phyloP scores from a whole-genome alignment of 1,140 invertebrate species.

The Ips typographus region DNA sequence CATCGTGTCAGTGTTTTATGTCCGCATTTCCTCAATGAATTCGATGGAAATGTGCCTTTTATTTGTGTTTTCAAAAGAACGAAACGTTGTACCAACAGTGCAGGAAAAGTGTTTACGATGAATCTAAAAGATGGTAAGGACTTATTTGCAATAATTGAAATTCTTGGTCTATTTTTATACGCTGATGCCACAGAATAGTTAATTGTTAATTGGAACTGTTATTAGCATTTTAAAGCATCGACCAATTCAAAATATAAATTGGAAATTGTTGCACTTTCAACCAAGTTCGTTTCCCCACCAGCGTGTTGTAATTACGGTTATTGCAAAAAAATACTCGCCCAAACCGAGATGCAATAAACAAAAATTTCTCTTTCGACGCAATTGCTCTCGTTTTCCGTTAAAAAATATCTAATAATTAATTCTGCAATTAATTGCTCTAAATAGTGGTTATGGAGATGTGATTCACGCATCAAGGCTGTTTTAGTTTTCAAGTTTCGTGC shows the following conservation, averaged over 20 bases:
- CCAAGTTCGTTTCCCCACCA: slow-evolving; percentile 5
- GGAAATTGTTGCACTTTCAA: slow-evolving; percentile 2
- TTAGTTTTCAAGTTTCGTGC: not conserved
- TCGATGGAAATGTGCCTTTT: too few species aligned
- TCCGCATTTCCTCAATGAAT: too few species aligned
- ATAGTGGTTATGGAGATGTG: slow-evolving; percentile 23
- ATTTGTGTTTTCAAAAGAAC: too few species aligned
- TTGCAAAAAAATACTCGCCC: slow-evolving; percentile 6
- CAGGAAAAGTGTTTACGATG: too few species aligned
- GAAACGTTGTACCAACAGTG: too few species aligned
- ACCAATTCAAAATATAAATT: not conserved
- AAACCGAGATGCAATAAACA: slow-evolving; percentile 1
- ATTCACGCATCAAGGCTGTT: slow-evolving; percentile 18
- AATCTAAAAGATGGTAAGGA: too few species aligned
- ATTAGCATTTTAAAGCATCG: too few species aligned
- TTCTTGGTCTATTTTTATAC: too few species aligned
- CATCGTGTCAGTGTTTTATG: too few species aligned
- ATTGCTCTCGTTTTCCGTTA: slow-evolving; percentile 12
- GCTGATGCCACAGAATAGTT: too few species aligned
- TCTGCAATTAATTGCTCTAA: slow-evolving; percentile 19
- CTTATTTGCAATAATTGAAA: too few species aligned
- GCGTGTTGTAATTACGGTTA: not conserved
- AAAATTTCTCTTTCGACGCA: slow-evolving; percentile 27
- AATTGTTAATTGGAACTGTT: too few species aligned
- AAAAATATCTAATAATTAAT: slow-evolving; percentile 13